Evolutionary conservation across 2,888 invertebrate species (phyloP).

Genomic region (Trypoxylon attenuatum): DNA sequence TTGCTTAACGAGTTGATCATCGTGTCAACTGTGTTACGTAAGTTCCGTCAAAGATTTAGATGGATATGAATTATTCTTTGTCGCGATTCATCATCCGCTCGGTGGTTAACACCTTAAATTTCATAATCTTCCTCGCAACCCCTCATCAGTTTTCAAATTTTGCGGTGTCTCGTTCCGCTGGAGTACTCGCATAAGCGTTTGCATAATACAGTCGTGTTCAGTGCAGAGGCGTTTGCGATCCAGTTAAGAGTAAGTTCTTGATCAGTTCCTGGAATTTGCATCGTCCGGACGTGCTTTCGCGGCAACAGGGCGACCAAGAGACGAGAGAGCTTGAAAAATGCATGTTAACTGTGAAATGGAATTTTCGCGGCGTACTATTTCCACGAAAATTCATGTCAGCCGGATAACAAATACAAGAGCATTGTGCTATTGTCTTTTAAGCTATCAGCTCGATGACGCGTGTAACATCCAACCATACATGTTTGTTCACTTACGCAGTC

Average conservation of each 20-base stretch:
- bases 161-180: no score
- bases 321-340: conserved; percentile 7
- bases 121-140: no score
- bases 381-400: conserved; percentile 1
- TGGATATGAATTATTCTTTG: no score
- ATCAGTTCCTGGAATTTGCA: not conserved
- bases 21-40: no score
- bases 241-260: not conserved
- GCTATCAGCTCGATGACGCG: not conserved
- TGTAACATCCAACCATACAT: not conserved
- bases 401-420: not conserved
- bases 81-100: no score
- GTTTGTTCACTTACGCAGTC: no score
- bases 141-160: no score
- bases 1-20: no score
- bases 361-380: not conserved
- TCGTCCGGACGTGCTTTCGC: not conserved
- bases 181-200: not conserved
- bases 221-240: not conserved
- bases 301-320: not conserved
- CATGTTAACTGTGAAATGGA: conserved; percentile 13
- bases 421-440: not conserved
- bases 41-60: no score
- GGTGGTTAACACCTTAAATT: no score
- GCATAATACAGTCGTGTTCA: not conserved